Evolutionary conservation across 2,113 vertebrate species (phyloP), one percentile per base, ranked within the genome.

Genomic region (Microcebus ravelobensis): DNA sequence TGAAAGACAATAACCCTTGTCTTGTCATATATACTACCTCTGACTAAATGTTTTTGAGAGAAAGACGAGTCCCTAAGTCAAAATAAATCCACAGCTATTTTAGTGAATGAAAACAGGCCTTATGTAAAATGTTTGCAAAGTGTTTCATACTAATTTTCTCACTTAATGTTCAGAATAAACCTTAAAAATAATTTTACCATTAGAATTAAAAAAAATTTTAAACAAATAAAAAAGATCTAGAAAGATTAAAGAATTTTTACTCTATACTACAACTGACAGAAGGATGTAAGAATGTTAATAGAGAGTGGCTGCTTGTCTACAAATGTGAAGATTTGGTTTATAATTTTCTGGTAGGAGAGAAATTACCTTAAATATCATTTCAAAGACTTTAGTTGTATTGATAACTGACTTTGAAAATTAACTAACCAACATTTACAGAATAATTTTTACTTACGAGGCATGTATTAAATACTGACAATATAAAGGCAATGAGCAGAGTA

Each of bases 21-120:
- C 6, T 42, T 85, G 11, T 52, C 74, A 70, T 55, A 50, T 5
- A 73, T 1, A 6, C 10, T 86, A 63, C 29, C 25, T 86, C 23
- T 92, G 42, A 21, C 10, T 68, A 63, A 74, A 57, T 48, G 36
- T 50, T 91, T 95, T 52, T 80, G 34, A 88, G 20, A 79, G 23
- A 77, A 93, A 82, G 29, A 87, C 5, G 91, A 77, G 10, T 36
- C 8, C 11, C 74, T 77, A 73, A 36, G 65, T 63, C n/a, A 67
- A 97, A 95, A 93, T 79, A 36, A 48, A 90, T 23, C 10, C 25
- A 83, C 23, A 68, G 50, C 12, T 67, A 84, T 70, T 92, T 92
- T 65, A 86, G 10, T 52, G 10, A 79, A 76, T 91, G 23, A 50
- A 90, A 87, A 86, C 34, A 65, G 10, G 48, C 9, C 29, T 8